Percentiles rank a stretch among this genome's conserved stretches.
phyloP scores from a whole-genome alignment of 2,113 vertebrate species.

The Dicentrarchus labrax region DNA sequence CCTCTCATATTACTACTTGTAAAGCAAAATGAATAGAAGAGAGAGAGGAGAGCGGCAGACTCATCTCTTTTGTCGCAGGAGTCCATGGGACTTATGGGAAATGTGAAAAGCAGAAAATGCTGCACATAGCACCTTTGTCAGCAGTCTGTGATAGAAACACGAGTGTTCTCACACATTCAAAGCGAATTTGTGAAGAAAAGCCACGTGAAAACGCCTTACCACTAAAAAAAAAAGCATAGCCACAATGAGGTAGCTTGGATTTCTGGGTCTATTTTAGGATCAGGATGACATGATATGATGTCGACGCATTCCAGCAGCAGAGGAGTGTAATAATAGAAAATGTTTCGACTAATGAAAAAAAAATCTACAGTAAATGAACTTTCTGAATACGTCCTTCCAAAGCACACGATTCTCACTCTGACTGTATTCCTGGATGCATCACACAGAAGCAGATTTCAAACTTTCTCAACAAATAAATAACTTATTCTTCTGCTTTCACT shows the following conservation, averaged over 20 bases:
- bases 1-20: conserved; percentile 9
- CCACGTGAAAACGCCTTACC: not conserved
- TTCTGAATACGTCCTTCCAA: no score
- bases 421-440: not conserved
- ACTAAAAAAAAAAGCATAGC: conserved; percentile 18
- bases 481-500: no score
- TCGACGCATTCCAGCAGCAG: conserved; percentile 8
- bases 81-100: not conserved
- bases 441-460: no score
- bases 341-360: not conserved
- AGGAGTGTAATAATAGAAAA: not conserved
- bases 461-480: no score
- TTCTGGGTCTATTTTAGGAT: conserved; percentile 40
- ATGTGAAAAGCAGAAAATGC: conserved; percentile 6
- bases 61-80: not conserved
- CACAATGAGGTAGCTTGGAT: not conserved
- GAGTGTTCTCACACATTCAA: conserved; percentile 28
- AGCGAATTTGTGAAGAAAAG: conserved; percentile 9
- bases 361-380: not conserved
- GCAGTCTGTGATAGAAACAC: conserved; percentile 28
- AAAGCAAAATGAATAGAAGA: not conserved
- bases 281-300: not conserved
- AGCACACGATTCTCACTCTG: not conserved
- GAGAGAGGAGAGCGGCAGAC: not conserved
- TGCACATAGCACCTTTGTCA: conserved; percentile 50